Evolutionary conservation across 92 coral and sea anemone genomes (phyloP).

Genomic region (Phenganax marumi): DNA sequence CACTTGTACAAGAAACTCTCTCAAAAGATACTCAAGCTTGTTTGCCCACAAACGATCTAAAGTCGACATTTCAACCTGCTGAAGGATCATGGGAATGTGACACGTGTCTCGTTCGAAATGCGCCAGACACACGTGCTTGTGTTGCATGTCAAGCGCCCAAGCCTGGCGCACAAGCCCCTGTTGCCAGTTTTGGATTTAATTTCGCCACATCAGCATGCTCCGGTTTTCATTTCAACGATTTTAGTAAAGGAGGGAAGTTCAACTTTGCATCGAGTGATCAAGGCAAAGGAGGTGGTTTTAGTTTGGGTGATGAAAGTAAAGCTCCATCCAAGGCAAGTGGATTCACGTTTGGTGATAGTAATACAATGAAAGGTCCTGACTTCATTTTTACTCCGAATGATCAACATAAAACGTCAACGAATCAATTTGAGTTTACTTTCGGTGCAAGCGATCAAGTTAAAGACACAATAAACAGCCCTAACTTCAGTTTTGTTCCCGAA

Average conservation of each 20-base stretch:
- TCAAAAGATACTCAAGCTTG: background rate
- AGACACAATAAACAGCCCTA: background rate
- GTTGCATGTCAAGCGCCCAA: conserved; percentile 9
- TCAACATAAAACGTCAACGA: background rate
- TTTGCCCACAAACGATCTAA: background rate
- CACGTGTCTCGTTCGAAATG: background rate
- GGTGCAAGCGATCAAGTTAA: background rate
- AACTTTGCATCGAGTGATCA: too few relatives aligned
- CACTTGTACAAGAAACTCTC: background rate
- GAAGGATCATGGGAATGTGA: background rate
- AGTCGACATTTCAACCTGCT: background rate
- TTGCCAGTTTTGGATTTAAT: background rate
- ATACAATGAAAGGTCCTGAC: background rate
- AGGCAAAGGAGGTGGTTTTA: background rate
- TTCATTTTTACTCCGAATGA: background rate
- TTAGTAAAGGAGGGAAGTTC: too few relatives aligned
- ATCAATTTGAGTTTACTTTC: background rate
- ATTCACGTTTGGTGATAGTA: background rate
- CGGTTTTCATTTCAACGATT: background rate
- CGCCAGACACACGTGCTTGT: background rate
- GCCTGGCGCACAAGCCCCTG: background rate
- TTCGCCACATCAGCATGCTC: background rate
- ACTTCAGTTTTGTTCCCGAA: background rate
- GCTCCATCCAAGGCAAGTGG: background rate
- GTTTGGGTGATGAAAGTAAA: background rate